These are phyloP conservation scores for Sebastes schlegelii DNA, from an alignment of 2,113 vertebrate genomes.

Conservation along the genomic window DNA sequence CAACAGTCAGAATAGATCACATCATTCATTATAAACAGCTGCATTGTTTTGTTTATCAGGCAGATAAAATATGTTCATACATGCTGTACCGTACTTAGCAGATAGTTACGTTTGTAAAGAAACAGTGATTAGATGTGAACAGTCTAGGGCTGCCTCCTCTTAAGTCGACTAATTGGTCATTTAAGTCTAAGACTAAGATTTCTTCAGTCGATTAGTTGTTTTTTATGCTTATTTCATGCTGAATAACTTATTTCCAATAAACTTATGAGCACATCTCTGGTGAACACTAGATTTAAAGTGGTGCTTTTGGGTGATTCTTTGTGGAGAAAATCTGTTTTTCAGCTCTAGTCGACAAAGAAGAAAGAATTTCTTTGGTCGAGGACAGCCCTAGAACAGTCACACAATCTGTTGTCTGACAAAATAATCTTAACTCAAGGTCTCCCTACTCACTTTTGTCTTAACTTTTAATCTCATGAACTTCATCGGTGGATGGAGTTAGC, in stretches of 20 bases:
- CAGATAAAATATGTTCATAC: neutral
- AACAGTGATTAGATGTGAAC: neutral
- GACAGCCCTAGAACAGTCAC: neutral
- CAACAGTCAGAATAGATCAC: neutral
- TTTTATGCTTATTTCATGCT: no score
- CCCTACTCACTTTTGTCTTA: neutral
- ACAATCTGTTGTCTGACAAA: neutral
- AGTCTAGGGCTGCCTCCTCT: neutral
- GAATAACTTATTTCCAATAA: no score
- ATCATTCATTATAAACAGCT: neutral
- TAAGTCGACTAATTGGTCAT: no score
- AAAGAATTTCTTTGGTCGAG: no score
- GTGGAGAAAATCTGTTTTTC: no score
- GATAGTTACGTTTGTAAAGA: neutral
- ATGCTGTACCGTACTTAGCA: neutral
- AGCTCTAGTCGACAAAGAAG: no score
- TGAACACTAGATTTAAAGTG: no score
- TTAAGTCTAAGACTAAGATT: no score
- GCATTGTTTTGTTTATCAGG: neutral
- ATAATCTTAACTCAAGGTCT: neutral
- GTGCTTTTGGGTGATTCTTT: no score
- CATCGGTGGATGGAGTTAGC: neutral
- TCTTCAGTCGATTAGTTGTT: no score
- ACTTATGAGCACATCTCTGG: no score
- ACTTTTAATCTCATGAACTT: neutral